Base-by-base conservation (phyloP, 2,888 invertebrate species). In the Aleiodes leptofemur region DNA sequence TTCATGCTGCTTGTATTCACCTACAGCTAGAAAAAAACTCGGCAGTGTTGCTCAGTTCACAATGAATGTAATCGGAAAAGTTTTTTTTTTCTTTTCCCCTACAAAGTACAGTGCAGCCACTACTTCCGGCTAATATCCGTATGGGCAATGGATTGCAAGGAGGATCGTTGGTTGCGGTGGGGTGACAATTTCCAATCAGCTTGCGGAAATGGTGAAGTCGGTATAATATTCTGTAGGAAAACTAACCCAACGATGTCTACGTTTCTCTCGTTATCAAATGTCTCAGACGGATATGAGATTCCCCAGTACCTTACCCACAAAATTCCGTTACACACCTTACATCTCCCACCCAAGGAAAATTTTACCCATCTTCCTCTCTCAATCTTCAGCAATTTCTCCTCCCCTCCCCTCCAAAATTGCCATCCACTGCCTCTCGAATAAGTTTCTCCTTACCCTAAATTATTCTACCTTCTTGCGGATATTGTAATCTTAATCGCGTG, bases 281-380 rank as follows among this genome's bases (percentile, higher is more conserved):
- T 86, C 87, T 87, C 85, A 84, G 85, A 83, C 87, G 87, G 87
- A 87, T 87, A 87, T 86, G 86, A 87, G 87, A 86, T 86, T 83
- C 83, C 80, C 84, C 78, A 79, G 77, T 73, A 57, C 74, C 72
- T 79, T 77, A 79, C 79, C 82, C 82, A 82, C 83, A 81, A 84
- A 85, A 84, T 82, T 81, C 79, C 83, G 78, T 80, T 43, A 9
- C 43, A 23, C 43, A 43, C 43, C 3, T 43, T 43, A 43, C 11
- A 34, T 8, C 43, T 43, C 43, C 43, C 43, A 3, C 43, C 9
- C 43, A 43, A 38, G 38, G 23, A 23, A 38, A 38, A 38, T 38
- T 38, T 38, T 38, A 38, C 38, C 77, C 51, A 53, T 13, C 51
- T 53, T n/a, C n/a, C 14, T 53, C 51, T 14, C 51, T 53, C 14